A percentile compares a stretch with the other conserved stretches of the same genome.
phyloP scores from a whole-genome alignment of 2,113 vertebrate species.

The Ceuthmochares aereus region DNA sequence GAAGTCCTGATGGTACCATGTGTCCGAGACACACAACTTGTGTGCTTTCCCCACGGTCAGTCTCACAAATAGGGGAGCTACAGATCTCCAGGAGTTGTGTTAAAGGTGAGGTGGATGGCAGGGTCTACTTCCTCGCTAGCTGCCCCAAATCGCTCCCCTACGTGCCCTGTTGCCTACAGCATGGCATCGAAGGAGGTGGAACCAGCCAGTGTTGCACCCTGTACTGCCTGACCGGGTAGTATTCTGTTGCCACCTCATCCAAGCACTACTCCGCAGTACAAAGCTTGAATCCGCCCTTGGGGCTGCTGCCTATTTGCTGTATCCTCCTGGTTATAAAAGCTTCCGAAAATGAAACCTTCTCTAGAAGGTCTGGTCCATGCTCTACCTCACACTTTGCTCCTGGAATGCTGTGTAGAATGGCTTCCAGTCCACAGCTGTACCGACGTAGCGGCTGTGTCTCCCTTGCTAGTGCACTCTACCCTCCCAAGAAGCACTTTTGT shows the following conservation, averaged over 20 bases:
- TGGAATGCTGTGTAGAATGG: background rate
- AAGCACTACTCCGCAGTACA: background rate
- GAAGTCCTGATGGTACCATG: background rate
- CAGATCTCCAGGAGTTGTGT: background rate
- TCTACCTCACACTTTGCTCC: background rate
- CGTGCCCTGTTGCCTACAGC: background rate
- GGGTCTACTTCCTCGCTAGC: background rate
- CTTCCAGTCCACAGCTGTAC: background rate
- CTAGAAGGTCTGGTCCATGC: background rate
- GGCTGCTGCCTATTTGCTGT: background rate
- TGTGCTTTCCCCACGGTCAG: background rate
- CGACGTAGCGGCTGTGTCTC: background rate
- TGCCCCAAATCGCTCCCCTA: background rate
- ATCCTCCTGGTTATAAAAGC: background rate
- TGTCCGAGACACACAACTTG: background rate
- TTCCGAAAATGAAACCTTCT: background rate
- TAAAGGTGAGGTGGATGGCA: background rate
- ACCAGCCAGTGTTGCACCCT: no score
- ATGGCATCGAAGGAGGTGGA: background rate
- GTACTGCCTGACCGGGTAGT: rapidly evolving
- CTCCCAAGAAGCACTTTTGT: background rate
- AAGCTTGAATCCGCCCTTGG: background rate
- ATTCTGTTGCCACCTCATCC: background rate
- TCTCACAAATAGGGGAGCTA: background rate
- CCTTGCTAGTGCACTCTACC: background rate